These are phyloP conservation scores for Lasius platythorax DNA, from an alignment of 2,888 invertebrate genomes.

Conservation along the genomic window DNA sequence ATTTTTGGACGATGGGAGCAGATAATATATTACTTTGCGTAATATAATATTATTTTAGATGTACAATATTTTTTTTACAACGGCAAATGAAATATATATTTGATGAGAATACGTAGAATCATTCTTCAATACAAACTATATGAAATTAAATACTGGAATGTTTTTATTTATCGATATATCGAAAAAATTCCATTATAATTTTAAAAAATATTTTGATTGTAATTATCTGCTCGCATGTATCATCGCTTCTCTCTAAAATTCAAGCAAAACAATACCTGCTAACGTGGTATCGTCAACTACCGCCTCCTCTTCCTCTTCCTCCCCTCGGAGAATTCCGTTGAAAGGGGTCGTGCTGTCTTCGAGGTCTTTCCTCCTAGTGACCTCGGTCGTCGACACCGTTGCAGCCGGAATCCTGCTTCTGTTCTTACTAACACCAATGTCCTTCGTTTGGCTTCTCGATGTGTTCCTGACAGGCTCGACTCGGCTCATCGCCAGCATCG, in stretches of 20 bases:
- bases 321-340: conserved; percentile 48
- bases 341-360: conserved; percentile 57
- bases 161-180: neutral
- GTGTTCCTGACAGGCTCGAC: conserved; percentile 61
- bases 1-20: neutral
- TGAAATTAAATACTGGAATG: neutral
- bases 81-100: neutral
- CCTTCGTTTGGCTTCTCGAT: conserved; percentile 59
- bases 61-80: neutral
- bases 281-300: conserved; percentile 44
- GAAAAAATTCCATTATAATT: neutral
- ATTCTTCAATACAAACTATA: neutral
- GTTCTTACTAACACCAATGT: conserved; percentile 76
- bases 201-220: neutral
- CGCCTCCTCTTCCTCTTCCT: conserved; percentile 43
- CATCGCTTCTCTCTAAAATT: neutral
- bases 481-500: conserved; percentile 70
- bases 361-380: conserved; percentile 60
- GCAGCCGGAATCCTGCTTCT: conserved; percentile 78
- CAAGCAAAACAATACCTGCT: conserved; percentile 57
- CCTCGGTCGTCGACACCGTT: conserved; percentile 69
- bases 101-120: neutral
- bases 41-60: neutral
- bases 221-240: neutral
- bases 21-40: neutral